These are phyloP conservation scores for Pyrrhosoma nymphula DNA, from an alignment of 2,888 invertebrate species.

Conservation along the genomic window DNA sequence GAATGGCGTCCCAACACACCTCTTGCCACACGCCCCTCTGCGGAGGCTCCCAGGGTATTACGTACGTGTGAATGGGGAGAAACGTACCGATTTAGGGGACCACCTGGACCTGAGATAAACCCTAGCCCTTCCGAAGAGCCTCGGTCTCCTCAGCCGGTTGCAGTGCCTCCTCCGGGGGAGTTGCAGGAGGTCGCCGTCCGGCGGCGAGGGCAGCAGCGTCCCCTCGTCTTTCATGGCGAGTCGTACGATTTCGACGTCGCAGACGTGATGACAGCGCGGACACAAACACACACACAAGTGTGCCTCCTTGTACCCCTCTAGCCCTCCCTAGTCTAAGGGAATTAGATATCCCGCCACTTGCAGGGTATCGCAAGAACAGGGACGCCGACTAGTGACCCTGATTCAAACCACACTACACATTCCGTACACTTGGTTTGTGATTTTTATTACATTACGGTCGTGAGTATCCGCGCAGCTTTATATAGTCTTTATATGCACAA, in stretches of 20 bases:
- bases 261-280: background rate
- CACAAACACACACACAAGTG: no score
- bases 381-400: background rate
- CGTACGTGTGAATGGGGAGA: no score
- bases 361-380: background rate
- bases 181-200: slow-evolving; percentile 77
- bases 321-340: background rate
- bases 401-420: background rate
- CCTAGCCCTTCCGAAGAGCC: slow-evolving; percentile 82
- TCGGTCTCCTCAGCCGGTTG: slow-evolving; percentile 80
- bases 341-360: slow-evolving; percentile 2
- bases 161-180: slow-evolving; percentile 80
- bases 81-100: slow-evolving; percentile 77
- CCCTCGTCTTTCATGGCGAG: slow-evolving; percentile 30
- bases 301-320: background rate
- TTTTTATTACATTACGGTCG: background rate
- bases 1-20: no score
- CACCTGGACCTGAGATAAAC: slow-evolving; percentile 82
- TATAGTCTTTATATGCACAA: background rate
- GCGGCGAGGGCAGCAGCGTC: slow-evolving; percentile 74
- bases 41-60: no score
- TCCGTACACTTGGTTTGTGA: background rate
- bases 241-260: background rate
- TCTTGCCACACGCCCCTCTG: no score
- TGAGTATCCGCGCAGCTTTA: background rate